phyloP scores from a whole-genome alignment of 2,113 vertebrate genomes.

The Pedionomus torquatus region DNA sequence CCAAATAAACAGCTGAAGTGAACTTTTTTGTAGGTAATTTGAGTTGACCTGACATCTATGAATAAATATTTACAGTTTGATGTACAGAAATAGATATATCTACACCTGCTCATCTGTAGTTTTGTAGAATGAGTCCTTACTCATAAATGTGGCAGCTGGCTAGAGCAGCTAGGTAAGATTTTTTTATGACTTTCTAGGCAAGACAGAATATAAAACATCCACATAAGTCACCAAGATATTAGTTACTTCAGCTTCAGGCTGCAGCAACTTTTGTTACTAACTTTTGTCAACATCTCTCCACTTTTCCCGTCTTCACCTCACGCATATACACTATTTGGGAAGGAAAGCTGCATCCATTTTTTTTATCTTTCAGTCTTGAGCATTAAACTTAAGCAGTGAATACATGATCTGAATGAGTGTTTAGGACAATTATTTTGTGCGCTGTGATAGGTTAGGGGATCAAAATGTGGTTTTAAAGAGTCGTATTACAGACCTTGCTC shows the following conservation, averaged over 20 bases:
- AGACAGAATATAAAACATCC: constrained; percentile 6
- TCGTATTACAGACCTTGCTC: neutral
- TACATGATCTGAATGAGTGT: neutral
- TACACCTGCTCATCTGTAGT: constrained; percentile 12
- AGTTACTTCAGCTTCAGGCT: neutral
- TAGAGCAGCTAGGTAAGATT: neutral
- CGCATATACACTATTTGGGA: neutral
- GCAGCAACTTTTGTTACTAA: neutral
- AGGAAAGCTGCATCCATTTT: neutral
- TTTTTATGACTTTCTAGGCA: constrained; percentile 31
- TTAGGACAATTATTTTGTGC: neutral
- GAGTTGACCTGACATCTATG: neutral
- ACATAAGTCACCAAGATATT: constrained; percentile 1
- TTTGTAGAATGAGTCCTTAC: neutral
- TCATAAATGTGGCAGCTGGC: constrained; percentile 32
- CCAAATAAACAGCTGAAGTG: neutral
- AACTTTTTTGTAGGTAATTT: constrained; percentile 2
- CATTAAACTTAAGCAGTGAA: neutral
- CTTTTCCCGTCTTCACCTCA: neutral
- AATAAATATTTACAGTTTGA: constrained; percentile 35
- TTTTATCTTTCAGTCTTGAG: neutral
- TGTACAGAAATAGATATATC: neutral
- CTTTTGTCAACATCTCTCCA: neutral
- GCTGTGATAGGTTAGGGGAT: neutral
- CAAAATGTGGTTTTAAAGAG: neutral